These are phyloP conservation scores for Adelognathus sp. DNA, from an alignment of 2,888 invertebrate genomes.

Conservation along the genomic window DNA sequence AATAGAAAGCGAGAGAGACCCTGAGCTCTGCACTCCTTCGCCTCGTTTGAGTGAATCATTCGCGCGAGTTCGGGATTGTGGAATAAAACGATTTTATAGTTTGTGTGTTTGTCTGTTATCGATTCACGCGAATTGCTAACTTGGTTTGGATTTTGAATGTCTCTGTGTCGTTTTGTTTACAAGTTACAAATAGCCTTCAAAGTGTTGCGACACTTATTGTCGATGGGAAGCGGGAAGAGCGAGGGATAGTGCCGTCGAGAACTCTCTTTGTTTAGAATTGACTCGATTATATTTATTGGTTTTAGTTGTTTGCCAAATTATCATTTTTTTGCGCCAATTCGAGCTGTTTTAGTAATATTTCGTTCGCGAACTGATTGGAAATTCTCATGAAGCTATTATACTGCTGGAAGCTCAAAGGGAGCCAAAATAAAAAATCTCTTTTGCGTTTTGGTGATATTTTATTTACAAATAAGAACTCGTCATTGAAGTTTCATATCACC, in stretches of 20 bases:
- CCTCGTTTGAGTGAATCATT: conserved; percentile 17
- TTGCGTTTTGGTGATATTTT: background rate
- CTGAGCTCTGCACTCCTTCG: conserved; percentile 48
- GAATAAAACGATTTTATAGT: conserved; percentile 19
- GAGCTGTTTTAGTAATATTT: no score
- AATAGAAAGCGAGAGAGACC: conserved; percentile 57
- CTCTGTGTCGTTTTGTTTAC: no score
- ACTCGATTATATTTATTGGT: conserved; percentile 26
- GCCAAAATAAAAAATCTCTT: background rate
- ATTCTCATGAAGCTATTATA: no score
- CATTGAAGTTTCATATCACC: background rate
- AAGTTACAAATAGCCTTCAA: no score
- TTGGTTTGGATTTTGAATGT: no score
- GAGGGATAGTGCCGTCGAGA: no score
- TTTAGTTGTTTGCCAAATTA: background rate
- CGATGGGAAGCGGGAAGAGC: no score
- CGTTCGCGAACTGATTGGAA: no score
- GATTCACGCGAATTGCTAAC: background rate
- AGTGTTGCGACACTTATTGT: no score
- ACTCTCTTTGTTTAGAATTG: no score
- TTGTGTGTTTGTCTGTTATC: conserved; percentile 22
- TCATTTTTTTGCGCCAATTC: background rate
- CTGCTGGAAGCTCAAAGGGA: no score
- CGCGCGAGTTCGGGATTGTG: background rate
- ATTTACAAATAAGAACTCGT: background rate